Percentiles rank a stretch among this genome's conserved stretches.
Evolutionary conservation across 2,888 invertebrate species (phyloP).

Genomic region (Gisinianus flammeolus): DNA sequence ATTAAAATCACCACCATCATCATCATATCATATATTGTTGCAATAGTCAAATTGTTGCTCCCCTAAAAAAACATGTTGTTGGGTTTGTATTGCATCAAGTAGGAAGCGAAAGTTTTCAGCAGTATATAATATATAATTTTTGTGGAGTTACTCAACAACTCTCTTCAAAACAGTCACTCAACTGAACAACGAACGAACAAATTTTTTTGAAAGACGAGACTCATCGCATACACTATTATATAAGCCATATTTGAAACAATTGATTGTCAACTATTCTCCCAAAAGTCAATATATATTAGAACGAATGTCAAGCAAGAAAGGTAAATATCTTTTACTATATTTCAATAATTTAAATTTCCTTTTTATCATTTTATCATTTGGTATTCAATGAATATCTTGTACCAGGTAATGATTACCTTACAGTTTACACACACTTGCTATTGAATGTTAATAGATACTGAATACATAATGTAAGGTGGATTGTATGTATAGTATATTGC

Average conservation of each 20-base stretch:
- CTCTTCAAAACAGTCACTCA: neutral
- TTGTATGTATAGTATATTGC: no score
- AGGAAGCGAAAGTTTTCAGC: slow-evolving; percentile 25
- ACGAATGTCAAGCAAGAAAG: neutral
- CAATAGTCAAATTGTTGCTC: no score
- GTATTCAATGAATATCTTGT: no score
- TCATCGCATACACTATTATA: neutral
- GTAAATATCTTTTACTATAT: neutral
- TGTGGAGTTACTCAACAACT: slow-evolving; percentile 1
- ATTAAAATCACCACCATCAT: no score
- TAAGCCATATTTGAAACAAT: neutral
- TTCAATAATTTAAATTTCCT: no score
- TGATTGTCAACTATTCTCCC: neutral
- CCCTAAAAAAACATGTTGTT: neutral
- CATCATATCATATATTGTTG: no score
- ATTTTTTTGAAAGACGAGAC: neutral
- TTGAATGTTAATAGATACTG: no score
- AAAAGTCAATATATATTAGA: neutral
- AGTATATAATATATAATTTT: neutral
- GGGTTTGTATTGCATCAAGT: slow-evolving; percentile 1
- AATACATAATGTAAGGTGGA: no score
- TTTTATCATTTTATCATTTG: no score
- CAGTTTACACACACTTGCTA: no score
- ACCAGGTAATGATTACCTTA: no score
- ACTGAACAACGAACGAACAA: neutral